Base-by-base conservation (phyloP, 2,797 vertebrate species). In the Enteromius afrohamiltoni region DNA sequence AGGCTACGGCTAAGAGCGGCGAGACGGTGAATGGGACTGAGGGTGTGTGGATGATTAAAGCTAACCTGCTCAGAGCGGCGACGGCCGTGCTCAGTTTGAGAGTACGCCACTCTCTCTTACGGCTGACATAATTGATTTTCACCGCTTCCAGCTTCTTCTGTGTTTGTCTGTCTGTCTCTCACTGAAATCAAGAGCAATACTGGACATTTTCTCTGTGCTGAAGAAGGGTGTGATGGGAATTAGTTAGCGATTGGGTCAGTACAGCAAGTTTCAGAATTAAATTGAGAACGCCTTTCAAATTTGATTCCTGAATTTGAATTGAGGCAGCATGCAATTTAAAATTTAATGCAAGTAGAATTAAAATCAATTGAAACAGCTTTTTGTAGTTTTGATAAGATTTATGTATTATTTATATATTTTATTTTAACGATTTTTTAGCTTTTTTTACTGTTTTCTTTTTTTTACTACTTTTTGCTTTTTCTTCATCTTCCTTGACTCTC, bases 11-110 rank as follows among this genome's bases (percentile, higher is more conserved):
- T 83, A 85, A 83, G 74, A 83, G 90, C 85, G 64, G 82, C 37
- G 84, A 89, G 88, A 86, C 87, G 58, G 85, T 92, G 90, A 92
- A 92, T 89, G 85, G 89, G 75, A 88, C 89, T 34, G 81, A 91
- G 91, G 65, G 88, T 91, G 90, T 87, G 88, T 74, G 5, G 86
- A 88, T 94, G 92, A 94, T 94, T 92, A 93, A 93, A 94, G 92
- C 88, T 91, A 92, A 93, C 91, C 89, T 91, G 89, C 79, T 88
- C 88, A 86, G 85, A 86, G 88, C 82, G 86, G 82, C 86, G 37
- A 68, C 34, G 60, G 86, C 87, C 82, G 81, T 86, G 89, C 89
- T 83, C 64, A 8, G 60, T 89, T 83, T 87, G 83, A 83, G 87
- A 77, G 85, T 87, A 85, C 82, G 88, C 80, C 88, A 83, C 86